Conservation (phyloP, 1,140 invertebrate genomes). For the Trichonephila clavata region DNA sequence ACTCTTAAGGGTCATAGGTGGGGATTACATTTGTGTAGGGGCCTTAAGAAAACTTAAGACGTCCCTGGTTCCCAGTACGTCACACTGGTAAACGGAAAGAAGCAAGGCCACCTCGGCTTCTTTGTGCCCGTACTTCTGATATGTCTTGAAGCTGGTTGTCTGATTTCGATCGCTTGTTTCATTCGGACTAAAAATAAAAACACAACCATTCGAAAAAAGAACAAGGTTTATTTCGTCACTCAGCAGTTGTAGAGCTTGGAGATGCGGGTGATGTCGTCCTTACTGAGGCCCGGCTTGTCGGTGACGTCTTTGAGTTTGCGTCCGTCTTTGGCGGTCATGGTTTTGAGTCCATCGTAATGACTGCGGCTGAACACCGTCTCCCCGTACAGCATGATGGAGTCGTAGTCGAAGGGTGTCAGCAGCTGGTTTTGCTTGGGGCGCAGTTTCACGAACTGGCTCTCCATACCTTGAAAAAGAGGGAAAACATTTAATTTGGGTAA, state of each 20-base stretch:
- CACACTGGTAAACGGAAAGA: no score
- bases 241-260: conserved; percentile 80
- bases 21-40: no score
- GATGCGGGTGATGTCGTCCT: conserved; percentile 79
- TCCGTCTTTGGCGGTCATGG: conserved; percentile 79
- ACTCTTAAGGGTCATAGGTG: no score
- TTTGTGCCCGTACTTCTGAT: no score
- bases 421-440: conserved; percentile 74
- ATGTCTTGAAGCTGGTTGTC: no score
- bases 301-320: conserved; percentile 78
- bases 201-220: no score
- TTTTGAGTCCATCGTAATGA: conserved; percentile 77
- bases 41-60: no score
- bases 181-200: no score
- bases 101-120: no score
- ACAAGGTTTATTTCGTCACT: neutral
- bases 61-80: no score
- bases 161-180: no score
- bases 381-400: conserved; percentile 81
- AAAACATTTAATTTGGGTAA: no score
- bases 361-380: conserved; percentile 80
- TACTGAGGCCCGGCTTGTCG: conserved; percentile 79
- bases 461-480: neutral
- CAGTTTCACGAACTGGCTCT: conserved; percentile 74
- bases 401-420: conserved; percentile 79